Base-by-base conservation (phyloP, 2,113 vertebrate species). In the Dipodomys ordii region DNA sequence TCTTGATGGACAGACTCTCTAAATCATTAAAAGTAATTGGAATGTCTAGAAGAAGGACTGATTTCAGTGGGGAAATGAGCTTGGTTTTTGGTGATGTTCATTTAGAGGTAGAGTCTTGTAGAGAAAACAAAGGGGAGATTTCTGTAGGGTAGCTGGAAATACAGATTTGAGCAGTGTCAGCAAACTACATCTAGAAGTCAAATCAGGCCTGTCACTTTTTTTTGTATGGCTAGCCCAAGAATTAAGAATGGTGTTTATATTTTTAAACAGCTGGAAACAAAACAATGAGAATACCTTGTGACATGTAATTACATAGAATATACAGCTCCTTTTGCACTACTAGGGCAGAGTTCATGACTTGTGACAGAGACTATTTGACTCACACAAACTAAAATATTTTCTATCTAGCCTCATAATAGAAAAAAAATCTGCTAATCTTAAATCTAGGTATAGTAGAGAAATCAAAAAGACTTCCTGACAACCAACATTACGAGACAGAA, bases 391-490 rank as follows among this genome's bases (percentile, higher is more conserved):
- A 88, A 88, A 92, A 87, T 60, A 79, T 53, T 87, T 79, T 68
- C 64, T 71, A 44, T 73, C 74, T 68, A 46, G 20, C 30, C 39
- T 49, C 62, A 39, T 35, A 46, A 57, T 57, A 57, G 19, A 90
- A 30, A 78, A 73, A 73, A 93, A 93, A 27, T 77, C 65, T 93
- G 85, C 35, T 64, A 82, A 39, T 30, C 65, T 32, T 93, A 79
- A 27, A 49, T 78, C 67, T 57, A 62, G 35, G 30, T 65, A 80
- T 22, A 83, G 35, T 57, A 60, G 3, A 84, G 39, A 88, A 91
- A 86, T 71, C 72, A 92, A 44, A 83, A 27, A 15, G 92, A 86
- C 73, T 90, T 85, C 49, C 74, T 91, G 83, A 85, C 11, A 69
- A 68, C 25, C 49, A 92, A 28, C 6, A 53, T n/a, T 49, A 71